Conservation (phyloP, 92 coral and sea anemone species). For the Pocillopora meandrina region DNA sequence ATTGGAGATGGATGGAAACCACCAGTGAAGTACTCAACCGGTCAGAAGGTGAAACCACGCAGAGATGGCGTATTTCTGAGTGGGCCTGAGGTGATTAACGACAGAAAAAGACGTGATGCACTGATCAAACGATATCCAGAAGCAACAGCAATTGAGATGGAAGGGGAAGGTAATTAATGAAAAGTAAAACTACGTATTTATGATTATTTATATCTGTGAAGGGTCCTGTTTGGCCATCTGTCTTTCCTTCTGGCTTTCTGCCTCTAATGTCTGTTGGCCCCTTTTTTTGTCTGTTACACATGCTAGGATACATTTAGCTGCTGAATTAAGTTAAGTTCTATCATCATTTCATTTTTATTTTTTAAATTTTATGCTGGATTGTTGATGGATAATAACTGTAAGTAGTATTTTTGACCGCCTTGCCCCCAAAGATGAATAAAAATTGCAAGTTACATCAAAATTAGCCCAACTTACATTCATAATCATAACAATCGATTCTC, state of each 20-base stretch:
- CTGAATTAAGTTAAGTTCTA: neutral
- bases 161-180: slow-evolving; percentile 17
- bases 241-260: too few species aligned
- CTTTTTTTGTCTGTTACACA: neutral
- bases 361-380: too few species aligned
- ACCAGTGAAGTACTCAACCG: neutral
- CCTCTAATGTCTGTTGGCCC: too few species aligned
- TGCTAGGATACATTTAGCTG: neutral
- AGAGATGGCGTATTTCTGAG: slow-evolving; percentile 8
- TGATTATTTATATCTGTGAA: too few species aligned
- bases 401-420: too few species aligned
- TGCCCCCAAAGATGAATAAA: too few species aligned
- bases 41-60: neutral
- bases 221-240: too few species aligned
- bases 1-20: neutral
- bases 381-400: too few species aligned
- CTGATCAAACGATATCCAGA: neutral
- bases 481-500: too few species aligned
- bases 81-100: neutral
- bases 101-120: neutral
- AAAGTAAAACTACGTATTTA: too few species aligned
- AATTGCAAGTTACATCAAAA: too few species aligned
- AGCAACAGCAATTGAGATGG: slow-evolving; percentile 21
- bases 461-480: too few species aligned
- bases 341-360: neutral